These are phyloP conservation scores for Cryptocephalus moraei DNA, from an alignment of 2,888 invertebrate species.

Conservation along the genomic window DNA sequence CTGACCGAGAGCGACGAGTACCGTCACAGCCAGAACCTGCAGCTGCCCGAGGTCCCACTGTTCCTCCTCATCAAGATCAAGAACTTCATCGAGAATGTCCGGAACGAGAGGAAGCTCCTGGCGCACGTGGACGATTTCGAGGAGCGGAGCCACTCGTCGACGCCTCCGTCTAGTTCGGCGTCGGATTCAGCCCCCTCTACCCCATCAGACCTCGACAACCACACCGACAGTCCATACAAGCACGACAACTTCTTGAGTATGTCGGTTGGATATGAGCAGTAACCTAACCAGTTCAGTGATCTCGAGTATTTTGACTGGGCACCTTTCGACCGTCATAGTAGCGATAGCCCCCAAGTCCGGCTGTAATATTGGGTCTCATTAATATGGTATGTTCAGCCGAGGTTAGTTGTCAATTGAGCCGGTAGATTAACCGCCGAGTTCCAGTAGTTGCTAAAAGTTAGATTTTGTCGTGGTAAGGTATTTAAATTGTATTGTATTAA, in stretches of 20 bases:
- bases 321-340: constrained; percentile 21
- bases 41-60: constrained; percentile 59
- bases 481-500: no score
- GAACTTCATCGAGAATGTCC: constrained; percentile 46
- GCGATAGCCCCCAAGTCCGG: constrained; percentile 33
- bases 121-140: constrained; percentile 29
- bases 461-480: no score
- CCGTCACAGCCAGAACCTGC: constrained; percentile 50
- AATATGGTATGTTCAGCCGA: no score
- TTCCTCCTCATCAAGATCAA: constrained; percentile 68
- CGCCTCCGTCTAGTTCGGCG: constrained; percentile 30
- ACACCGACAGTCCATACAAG: constrained; percentile 8
- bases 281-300: constrained; percentile 36
- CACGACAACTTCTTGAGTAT: constrained; percentile 30
- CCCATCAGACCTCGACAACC: constrained; percentile 32
- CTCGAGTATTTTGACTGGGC: constrained; percentile 33
- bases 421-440: no score
- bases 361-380: no score
- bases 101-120: constrained; percentile 31
- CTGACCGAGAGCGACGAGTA: constrained; percentile 65
- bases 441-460: no score
- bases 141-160: constrained; percentile 33
- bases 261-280: constrained; percentile 34
- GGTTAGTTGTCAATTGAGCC: no score
- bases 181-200: constrained; percentile 37